Evolutionary conservation across 2,888 invertebrate species (phyloP).

Genomic region (Timema cristinae): DNA sequence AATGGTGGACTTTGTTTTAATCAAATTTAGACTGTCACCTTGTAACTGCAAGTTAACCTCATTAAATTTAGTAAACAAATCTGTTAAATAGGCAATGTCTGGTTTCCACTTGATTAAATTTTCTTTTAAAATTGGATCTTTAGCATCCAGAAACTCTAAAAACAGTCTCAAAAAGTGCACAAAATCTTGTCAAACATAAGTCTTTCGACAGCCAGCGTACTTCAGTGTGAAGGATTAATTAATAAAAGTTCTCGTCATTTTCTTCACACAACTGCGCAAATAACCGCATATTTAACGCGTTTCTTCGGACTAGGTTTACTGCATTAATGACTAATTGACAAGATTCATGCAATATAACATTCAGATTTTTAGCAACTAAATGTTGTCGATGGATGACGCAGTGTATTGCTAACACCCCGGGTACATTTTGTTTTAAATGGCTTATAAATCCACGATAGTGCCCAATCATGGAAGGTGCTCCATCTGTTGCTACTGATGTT

Average conservation of each 20-base stretch:
- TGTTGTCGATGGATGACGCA: conserved; percentile 36
- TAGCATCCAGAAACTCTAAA: conserved; percentile 7
- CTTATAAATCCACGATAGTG: conserved; percentile 40
- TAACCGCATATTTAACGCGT: background rate
- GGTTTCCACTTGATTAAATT: background rate
- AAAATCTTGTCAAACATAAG: conserved; percentile 9
- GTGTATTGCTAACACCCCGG: conserved; percentile 34
- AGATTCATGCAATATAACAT: conserved; percentile 23
- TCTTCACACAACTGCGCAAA: conserved; percentile 2
- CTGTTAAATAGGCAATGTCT: background rate
- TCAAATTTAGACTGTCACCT: conserved; percentile 7
- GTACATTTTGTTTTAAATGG: conserved; percentile 37
- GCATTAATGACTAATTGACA: background rate
- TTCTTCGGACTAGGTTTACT: background rate
- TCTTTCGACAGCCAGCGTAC: background rate
- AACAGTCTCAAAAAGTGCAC: background rate
- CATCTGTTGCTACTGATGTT: conserved; percentile 39
- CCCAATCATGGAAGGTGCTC: conserved; percentile 39
- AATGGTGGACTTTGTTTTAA: background rate
- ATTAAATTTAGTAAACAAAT: conserved; percentile 5
- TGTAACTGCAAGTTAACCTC: background rate
- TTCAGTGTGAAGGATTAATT: background rate
- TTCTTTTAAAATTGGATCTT: conserved; percentile 7
- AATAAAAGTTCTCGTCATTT: background rate
- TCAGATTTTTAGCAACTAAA: conserved; percentile 33